Percentiles rank a stretch among this genome's conserved stretches.
These are phyloP conservation scores for Drosophila bipectinata DNA, from an alignment of 1,140 invertebrate species.

Conservation along the genomic window DNA sequence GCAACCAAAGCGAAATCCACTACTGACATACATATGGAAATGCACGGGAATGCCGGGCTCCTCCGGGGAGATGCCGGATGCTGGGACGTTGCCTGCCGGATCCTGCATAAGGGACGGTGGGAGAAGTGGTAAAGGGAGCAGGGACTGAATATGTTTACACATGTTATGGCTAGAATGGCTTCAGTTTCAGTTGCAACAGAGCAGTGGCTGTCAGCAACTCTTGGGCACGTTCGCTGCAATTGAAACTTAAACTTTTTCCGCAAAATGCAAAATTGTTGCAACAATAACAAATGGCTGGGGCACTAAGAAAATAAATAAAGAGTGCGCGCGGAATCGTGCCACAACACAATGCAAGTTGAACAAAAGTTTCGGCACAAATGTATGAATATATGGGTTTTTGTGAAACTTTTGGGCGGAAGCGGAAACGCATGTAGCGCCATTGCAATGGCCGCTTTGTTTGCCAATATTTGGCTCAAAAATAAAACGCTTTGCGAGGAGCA, in stretches of 20 bases:
- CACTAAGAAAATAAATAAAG: constrained; percentile 62
- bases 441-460: constrained; percentile 63
- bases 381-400: constrained; percentile 45
- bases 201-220: constrained; percentile 68
- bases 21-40: constrained; percentile 72
- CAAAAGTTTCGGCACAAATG: constrained; percentile 62
- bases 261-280: constrained; percentile 69
- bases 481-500: constrained; percentile 6
- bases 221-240: constrained; percentile 70
- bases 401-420: constrained; percentile 46
- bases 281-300: constrained; percentile 63
- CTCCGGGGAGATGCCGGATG: constrained; percentile 5
- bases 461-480: constrained; percentile 47
- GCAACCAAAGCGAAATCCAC: constrained; percentile 57
- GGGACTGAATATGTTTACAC: constrained; percentile 63
- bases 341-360: constrained; percentile 69
- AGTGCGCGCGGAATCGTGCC: constrained; percentile 25
- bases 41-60: constrained; percentile 6
- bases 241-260: constrained; percentile 70
- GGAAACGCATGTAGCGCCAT: constrained; percentile 72
- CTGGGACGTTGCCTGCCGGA: constrained; percentile 1
- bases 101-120: background rate
- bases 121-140: background rate
- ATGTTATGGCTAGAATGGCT: constrained; percentile 69
- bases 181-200: constrained; percentile 26